Conservation (phyloP, 2,888 invertebrate genomes). For the Zygothrica quintamaculata region DNA sequence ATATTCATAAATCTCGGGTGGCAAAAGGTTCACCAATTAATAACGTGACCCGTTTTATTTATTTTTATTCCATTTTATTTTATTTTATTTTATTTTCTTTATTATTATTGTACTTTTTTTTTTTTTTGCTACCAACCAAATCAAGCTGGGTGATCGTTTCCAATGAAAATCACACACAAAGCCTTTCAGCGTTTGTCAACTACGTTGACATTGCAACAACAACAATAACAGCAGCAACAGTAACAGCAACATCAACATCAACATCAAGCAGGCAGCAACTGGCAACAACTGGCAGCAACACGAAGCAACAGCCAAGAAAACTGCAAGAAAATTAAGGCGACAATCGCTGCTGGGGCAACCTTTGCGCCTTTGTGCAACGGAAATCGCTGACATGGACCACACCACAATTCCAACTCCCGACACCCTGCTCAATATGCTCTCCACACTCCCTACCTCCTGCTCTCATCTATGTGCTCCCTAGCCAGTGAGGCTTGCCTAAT, state of each 20-base stretch:
- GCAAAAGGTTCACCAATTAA: conserved; percentile 77
- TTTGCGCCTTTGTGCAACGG: conserved; percentile 80
- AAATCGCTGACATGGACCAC: conserved; percentile 82
- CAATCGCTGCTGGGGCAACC: conserved; percentile 72
- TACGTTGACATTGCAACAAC: conserved; percentile 61
- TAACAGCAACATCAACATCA: conserved; percentile 21
- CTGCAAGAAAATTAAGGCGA: conserved; percentile 80
- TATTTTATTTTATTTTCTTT: conserved; percentile 43
- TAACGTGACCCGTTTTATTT: conserved; percentile 77
- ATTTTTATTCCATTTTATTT: conserved; percentile 13
- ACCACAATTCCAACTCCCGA: conserved; percentile 50
- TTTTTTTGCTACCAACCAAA: conserved; percentile 33
- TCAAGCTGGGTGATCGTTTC: conserved; percentile 81
- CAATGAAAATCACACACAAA: conserved; percentile 78
- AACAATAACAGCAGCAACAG: conserved; percentile 17
- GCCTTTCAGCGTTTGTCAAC: conserved; percentile 79
- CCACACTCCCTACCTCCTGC: background rate
- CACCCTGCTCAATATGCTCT: background rate
- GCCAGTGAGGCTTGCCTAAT: conserved; percentile 77
- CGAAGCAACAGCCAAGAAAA: conserved; percentile 73
- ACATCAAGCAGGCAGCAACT: conserved; percentile 22
- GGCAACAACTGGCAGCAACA: conserved; percentile 56
- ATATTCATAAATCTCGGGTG: conserved; percentile 77
- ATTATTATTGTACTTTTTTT: conserved; percentile 36
- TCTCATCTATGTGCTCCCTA: too few species aligned